phyloP scores from a whole-genome alignment of 2,113 vertebrate genomes.

The Phyllopteryx taeniolatus region DNA sequence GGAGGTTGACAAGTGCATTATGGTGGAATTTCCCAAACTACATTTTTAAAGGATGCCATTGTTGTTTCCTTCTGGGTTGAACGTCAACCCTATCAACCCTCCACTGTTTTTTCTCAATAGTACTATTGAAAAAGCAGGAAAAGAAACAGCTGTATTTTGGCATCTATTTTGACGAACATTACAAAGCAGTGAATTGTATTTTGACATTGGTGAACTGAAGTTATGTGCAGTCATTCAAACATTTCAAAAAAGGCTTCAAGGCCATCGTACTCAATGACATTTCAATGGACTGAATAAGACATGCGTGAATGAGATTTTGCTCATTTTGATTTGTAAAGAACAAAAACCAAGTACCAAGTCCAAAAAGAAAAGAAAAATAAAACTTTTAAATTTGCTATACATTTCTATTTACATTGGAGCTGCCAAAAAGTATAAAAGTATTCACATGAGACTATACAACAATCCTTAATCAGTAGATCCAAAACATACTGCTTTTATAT shows the following conservation, averaged over 20 bases:
- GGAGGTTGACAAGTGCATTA: slow-evolving; percentile 64
- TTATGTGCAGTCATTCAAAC: slow-evolving; percentile 48
- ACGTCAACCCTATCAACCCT: slow-evolving; percentile 21
- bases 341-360: slow-evolving; percentile 76
- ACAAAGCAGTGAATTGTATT: slow-evolving; percentile 49
- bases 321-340: slow-evolving; percentile 60
- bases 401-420: slow-evolving; percentile 95
- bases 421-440: slow-evolving; percentile 90
- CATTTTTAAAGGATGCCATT: slow-evolving; percentile 32
- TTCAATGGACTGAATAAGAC: slow-evolving; percentile 56
- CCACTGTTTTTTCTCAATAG: slow-evolving; percentile 36
- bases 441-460: slow-evolving; percentile 86
- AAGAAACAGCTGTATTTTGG: slow-evolving; percentile 49
- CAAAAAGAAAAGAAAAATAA: slow-evolving; percentile 60
- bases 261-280: slow-evolving; percentile 33
- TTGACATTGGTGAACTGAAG: slow-evolving; percentile 19
- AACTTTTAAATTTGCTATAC: slow-evolving; percentile 84
- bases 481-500: slow-evolving; percentile 73
- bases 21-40: slow-evolving; percentile 41
- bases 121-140: slow-evolving; percentile 34
- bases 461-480: slow-evolving; percentile 81
- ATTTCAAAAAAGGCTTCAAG: slow-evolving; percentile 28
- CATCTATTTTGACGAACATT: slow-evolving; percentile 50
- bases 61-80: slow-evolving; percentile 7
- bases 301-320: slow-evolving; percentile 57